Evolutionary conservation across 2,113 vertebrate species (phyloP), one percentile per base, ranked within the genome.

Genomic region (Pandion haliaetus): DNA sequence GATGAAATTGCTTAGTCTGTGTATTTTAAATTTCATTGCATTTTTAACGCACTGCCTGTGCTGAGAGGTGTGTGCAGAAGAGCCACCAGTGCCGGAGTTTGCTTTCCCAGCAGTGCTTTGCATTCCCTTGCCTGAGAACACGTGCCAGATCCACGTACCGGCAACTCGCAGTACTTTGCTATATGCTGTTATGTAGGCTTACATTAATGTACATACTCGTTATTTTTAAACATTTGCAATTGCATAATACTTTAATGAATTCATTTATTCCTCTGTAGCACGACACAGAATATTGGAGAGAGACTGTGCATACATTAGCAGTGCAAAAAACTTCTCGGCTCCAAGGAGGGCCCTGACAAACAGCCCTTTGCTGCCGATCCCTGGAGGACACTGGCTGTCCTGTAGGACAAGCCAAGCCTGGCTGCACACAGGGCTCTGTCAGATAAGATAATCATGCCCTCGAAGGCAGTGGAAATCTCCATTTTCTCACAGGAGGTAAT

Each of bases 141-240:
- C 14, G 57, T 32, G 50, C 57, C 61, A 6, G 81, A 31, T 15
- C 57, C 40, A 8, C 20, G 23, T 3, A 9, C 25, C n/a, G 38
- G 72, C 50, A 45, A 10, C 79, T 66, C 15, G 1, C 66, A 44
- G 81, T 2, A 5, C 81, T 72, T 14, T 7, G 34, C 72, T 31
- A 2, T 4, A 2, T 2, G 7, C 67, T 7, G 26, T 10, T 16
- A 1, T 4, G 31, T 40, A 32, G 79, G 79, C 90, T 93, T 49
- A 58, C 85, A 44, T 63, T 66, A 82, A 93, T 12, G 76, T 16
- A 61, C 58, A 5, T 6, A 10, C 67, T 62, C 3, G 86, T 70
- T 89, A 89, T 89, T 89, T 97, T 95, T 93, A 79, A 94, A 69
- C 77, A 24, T 82, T 89, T 55, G 29, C 88, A 79, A 67, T 86